phyloP scores from a whole-genome alignment of 2,888 invertebrate genomes.

The Sesia apiformis region DNA sequence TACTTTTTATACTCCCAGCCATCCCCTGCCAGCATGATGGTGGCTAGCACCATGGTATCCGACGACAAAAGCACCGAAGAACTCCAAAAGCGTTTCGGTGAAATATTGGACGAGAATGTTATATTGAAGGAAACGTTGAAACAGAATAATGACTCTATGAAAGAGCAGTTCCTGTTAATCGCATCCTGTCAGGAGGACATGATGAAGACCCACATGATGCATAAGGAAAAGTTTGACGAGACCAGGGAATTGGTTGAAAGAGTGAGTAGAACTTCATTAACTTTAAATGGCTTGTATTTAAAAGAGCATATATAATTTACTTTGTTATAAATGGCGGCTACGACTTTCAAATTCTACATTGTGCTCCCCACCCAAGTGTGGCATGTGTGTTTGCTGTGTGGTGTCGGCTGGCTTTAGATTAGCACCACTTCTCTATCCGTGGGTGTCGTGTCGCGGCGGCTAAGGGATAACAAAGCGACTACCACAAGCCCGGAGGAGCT shows the following conservation, averaged over 20 bases:
- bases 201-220: conserved; percentile 73
- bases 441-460: no score
- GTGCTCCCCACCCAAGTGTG: no score
- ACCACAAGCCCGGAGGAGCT: no score
- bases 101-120: conserved; percentile 72
- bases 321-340: no score
- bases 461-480: no score
- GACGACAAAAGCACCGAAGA: conserved; percentile 57
- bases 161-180: conserved; percentile 77
- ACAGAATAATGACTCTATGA: conserved; percentile 80
- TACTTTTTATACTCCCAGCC: conserved; percentile 31
- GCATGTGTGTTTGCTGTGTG: no score
- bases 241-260: conserved; percentile 75
- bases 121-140: conserved; percentile 76
- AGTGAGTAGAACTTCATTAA: conserved; percentile 40
- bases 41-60: conserved; percentile 54
- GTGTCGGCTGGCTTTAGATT: no score
- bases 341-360: no score
- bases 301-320: no score
- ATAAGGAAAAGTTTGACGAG: conserved; percentile 79
- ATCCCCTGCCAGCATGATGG: conserved; percentile 59
- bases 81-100: conserved; percentile 64
- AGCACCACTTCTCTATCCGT: no score
- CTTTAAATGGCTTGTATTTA: no score
- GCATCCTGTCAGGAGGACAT: conserved; percentile 79